Evolutionary conservation across 2,888 invertebrate genomes (phyloP), one percentile per base, ranked within the genome.

Genomic region (Ischnus inquisitorius): DNA sequence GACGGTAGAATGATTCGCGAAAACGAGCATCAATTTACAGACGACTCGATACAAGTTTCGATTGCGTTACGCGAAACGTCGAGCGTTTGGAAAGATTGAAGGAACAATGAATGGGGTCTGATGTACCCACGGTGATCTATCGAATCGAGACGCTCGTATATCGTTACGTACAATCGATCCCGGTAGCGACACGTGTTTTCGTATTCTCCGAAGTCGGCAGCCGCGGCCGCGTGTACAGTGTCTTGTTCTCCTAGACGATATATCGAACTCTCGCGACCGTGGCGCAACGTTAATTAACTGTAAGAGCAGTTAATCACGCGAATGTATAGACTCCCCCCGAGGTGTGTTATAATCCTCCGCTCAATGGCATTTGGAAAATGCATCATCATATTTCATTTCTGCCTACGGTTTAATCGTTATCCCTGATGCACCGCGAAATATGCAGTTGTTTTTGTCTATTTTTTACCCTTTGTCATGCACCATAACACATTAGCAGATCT

Each of bases 201-300:
- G 57, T n/a, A 60, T 60, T 60, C 25, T 60, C 34, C 28, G 57
- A 28, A 60, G 57, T 14, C 78, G 39, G 81, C 81, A 81, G 78
- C 84, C 41, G 81, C 81, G 78, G 74, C 84, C 41, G 19, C 72
- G 64, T 71, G 48, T 68, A 68, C 16, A 34, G 62, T 64, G 62
- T 74, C 68, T 80, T 74, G 65, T 71, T 72, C 34, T 65, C 83
- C 62, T 64, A 64, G 64, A 25, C 46, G 65, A 62, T 77, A 76
- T 76, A 51, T 62, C 64, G 74, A 68, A 39, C 81, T 68, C 51
- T 74, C 51, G 69, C 69, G 60, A 75, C 69, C 43, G 75, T 81
- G 81, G 81, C 84, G 81, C 78, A 84, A 84, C 68, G 68, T 65
- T 84, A 81, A 81, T 84, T 80, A 84, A 84, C 74, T 68, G 81